phyloP scores from a whole-genome alignment of 1,140 invertebrate genomes.

The Bombus turneri region DNA sequence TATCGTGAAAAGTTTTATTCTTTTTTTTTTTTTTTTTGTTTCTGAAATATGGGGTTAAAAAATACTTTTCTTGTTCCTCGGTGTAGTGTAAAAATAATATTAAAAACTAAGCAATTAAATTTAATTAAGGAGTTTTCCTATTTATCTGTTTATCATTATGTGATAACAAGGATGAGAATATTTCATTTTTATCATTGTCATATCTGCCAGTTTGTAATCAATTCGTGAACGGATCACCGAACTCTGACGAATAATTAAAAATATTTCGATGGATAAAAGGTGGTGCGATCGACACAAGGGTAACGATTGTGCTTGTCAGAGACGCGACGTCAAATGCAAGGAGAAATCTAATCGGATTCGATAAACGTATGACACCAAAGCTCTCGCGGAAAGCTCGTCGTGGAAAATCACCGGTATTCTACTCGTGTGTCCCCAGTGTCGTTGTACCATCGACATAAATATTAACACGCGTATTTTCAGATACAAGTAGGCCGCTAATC shows the following conservation, averaged over 20 bases:
- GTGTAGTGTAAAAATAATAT: no score
- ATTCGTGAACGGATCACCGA: background rate
- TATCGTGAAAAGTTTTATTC: background rate
- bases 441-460: slow-evolving; percentile 20
- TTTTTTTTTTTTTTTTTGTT: background rate
- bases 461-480: background rate
- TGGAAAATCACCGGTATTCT: background rate
- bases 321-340: background rate
- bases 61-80: no score
- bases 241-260: background rate
- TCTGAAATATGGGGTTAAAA: background rate
- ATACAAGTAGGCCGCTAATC: slow-evolving; percentile 40
- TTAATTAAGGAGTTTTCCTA: no score
- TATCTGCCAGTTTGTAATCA: background rate
- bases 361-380: background rate
- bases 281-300: background rate
- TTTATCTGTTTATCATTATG: no score
- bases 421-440: background rate
- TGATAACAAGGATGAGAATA: no score
- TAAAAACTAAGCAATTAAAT: no score
- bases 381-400: background rate
- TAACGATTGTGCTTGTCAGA: background rate
- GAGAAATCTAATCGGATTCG: background rate
- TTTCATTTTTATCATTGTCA: no score
- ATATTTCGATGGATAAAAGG: background rate